Percentiles rank a stretch among this genome's conserved stretches.
Evolutionary conservation across 2,113 vertebrate genomes (phyloP).

Genomic region (Nyctereutes procyonoides): DNA sequence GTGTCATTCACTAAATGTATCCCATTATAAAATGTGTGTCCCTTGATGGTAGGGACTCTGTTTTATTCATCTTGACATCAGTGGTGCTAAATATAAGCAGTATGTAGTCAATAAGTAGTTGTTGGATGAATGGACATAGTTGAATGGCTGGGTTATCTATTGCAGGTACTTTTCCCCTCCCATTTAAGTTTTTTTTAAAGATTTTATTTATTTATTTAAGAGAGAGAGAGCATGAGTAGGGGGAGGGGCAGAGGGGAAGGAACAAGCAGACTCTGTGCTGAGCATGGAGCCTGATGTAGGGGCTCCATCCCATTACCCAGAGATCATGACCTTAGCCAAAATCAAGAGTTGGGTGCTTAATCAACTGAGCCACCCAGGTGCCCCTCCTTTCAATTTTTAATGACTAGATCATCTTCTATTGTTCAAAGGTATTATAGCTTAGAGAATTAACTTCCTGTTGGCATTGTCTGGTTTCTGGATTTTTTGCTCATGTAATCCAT

Average conservation of each 20-base stretch:
- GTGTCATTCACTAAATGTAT: background rate
- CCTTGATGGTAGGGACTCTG: background rate
- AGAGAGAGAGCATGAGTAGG: background rate
- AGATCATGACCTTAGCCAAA: background rate
- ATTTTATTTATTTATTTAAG: background rate
- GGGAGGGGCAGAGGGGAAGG: background rate
- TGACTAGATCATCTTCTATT: background rate
- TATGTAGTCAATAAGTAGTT: background rate
- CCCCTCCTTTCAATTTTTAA: background rate
- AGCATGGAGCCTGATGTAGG: background rate
- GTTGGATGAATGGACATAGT: background rate
- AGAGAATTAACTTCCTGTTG: background rate
- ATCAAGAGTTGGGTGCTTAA: background rate
- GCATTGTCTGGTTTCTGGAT: background rate
- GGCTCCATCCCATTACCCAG: background rate
- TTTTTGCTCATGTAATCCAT: background rate
- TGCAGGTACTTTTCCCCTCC: background rate
- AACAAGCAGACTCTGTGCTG: background rate
- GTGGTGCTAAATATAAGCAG: background rate
- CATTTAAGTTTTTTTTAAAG: background rate
- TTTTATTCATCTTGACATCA: background rate
- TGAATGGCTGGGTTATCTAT: background rate
- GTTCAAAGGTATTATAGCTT: background rate
- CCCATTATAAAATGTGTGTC: background rate
- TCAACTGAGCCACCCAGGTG: background rate